Percentiles rank a stretch among this genome's conserved stretches.
These are phyloP conservation scores for Polydrusus cervinus DNA, from an alignment of 2,888 invertebrate genomes.

Conservation along the genomic window DNA sequence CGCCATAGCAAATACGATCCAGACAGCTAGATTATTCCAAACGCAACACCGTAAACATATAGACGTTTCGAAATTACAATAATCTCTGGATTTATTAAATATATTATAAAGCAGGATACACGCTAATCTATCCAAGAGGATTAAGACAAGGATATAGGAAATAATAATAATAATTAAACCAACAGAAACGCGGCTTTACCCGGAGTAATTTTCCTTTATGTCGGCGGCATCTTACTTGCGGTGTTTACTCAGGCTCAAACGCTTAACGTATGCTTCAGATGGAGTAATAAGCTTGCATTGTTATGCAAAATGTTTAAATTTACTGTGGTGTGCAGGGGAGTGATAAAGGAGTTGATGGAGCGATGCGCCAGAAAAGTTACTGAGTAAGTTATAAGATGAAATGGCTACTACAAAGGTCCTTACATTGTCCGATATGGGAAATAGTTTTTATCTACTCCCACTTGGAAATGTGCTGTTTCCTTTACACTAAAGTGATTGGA, in stretches of 20 bases:
- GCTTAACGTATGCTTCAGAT: constrained; percentile 59
- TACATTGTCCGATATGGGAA: no score
- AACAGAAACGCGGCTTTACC: constrained; percentile 50
- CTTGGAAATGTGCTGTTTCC: no score
- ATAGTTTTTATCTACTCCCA: no score
- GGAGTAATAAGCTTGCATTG: constrained; percentile 52
- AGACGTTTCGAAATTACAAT: constrained; percentile 15
- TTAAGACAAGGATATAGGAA: constrained; percentile 40
- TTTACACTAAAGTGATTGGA: no score
- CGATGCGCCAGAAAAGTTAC: not conserved
- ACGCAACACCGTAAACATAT: not conserved
- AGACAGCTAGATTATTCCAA: not conserved
- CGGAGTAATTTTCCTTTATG: constrained; percentile 58
- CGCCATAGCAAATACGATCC: not conserved
- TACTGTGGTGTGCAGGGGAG: constrained; percentile 3
- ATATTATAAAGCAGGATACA: constrained; percentile 37
- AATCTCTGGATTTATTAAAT: constrained; percentile 25
- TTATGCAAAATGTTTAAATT: constrained; percentile 46
- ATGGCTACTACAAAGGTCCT: no score
- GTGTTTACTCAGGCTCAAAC: constrained; percentile 63
- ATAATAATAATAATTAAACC: constrained; percentile 50
- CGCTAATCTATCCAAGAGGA: constrained; percentile 37
- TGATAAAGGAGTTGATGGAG: constrained; percentile 12
- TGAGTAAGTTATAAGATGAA: not conserved
- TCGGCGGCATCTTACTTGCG: constrained; percentile 59